Evolutionary conservation across 2,888 invertebrate species (phyloP), one percentile per base, ranked within the genome.

Genomic region (Notodonta ziczac): DNA sequence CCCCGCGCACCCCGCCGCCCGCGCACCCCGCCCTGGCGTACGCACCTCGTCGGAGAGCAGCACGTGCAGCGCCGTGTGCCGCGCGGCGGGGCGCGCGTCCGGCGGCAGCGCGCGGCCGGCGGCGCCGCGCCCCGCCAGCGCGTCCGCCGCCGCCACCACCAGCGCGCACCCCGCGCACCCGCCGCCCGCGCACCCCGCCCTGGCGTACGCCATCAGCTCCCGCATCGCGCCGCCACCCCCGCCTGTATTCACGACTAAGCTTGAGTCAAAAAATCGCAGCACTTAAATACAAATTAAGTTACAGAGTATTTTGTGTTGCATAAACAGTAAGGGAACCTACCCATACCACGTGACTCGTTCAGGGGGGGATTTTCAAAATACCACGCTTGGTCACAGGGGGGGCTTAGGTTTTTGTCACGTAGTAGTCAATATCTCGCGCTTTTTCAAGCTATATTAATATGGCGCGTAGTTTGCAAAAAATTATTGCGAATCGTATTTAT

Each of bases 101-200:
- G 87, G 84, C 12, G 95, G 94, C 73, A 96, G 94, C 76, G 96
- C 94, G 61, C 96, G 96, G 58, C 91, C 91, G 10, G 95, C 96
- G 78, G 96, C 96, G 54, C 95, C 96, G 76, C 96, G 92, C 4
- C 97, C 97, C 62, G 96, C 96, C 72, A 97, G 93, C 85, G 97
- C 97, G 86, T 96, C 96, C 69, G 96, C 96, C 62, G 96, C 94
- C 82, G 96, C 96, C 66, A 97, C 95, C 69, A 97, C 92, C 52
- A 97, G 90, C 81, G 96, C 96, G 81, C 95, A 96, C 62, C 97
- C 97, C 57, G 96, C 94, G 57, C 61, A 42, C 60, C 40, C 55
- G 13, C 57, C 56, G 62, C 97, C 97, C 56, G 96, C 94, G 70
- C 82, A 85, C 66, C 76, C 82, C 63, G 75, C 79, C 62, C 88